These are phyloP conservation scores for Listrodromus nycthemerus DNA, from an alignment of 2,888 invertebrate species.

Conservation along the genomic window DNA sequence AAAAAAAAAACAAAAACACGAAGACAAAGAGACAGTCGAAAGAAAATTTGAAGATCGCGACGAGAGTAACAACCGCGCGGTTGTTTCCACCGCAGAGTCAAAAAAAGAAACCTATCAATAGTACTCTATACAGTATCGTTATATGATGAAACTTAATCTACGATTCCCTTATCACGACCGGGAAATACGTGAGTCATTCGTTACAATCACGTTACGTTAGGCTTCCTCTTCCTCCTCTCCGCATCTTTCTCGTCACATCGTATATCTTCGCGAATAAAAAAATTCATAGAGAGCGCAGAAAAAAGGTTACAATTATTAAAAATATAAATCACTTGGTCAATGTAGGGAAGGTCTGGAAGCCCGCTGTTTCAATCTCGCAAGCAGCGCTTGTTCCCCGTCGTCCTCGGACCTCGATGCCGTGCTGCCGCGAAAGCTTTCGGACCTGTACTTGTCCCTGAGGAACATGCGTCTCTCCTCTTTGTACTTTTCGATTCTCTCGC, in stretches of 20 bases:
- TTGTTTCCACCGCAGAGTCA: conserved; percentile 45
- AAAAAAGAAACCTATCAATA: conserved; percentile 11
- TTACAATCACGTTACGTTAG: conserved; percentile 7
- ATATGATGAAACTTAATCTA: conserved; percentile 59
- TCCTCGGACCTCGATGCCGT: conserved; percentile 79
- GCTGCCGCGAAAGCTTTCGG: conserved; percentile 90
- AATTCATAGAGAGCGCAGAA: conserved; percentile 22
- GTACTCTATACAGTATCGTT: conserved; percentile 40
- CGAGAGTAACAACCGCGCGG: conserved; percentile 39
- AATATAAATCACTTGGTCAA: conserved; percentile 78
- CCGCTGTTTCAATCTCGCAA: conserved; percentile 85
- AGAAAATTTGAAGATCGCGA: conserved; percentile 12
- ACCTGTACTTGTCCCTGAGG: conserved; percentile 93
- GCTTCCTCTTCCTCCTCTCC: background rate
- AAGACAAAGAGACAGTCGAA: conserved; percentile 19
- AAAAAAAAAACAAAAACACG: background rate
- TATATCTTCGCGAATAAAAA: background rate
- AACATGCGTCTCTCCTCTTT: conserved; percentile 95
- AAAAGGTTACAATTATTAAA: conserved; percentile 51
- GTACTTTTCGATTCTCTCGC: conserved; percentile 95
- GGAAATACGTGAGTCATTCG: conserved; percentile 13
- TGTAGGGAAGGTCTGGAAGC: conserved; percentile 83
- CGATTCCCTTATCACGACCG: conserved; percentile 48
- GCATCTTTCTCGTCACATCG: conserved; percentile 3
- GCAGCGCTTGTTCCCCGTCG: conserved; percentile 81